phyloP scores from a whole-genome alignment of 2,797 vertebrate species.

The Molossus alvarezi region DNA sequence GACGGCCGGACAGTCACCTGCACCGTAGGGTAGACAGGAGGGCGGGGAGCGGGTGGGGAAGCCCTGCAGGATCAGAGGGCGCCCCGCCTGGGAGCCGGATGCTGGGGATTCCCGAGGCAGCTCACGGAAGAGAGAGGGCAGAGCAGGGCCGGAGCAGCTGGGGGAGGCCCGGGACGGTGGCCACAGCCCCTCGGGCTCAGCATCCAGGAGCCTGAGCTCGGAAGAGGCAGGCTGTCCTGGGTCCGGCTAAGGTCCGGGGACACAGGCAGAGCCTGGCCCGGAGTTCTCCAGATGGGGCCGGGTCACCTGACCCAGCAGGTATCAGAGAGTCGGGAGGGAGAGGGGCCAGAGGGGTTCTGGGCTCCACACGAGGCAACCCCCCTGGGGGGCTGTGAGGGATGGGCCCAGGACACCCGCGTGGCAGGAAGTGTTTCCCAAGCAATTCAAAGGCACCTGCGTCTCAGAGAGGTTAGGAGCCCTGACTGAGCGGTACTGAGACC shows the following conservation, averaged over 20 bases:
- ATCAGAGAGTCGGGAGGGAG: not conserved
- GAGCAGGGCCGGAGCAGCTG: not conserved
- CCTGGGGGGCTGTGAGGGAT: not conserved
- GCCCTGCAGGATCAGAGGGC: not conserved
- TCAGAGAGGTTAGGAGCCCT: not conserved
- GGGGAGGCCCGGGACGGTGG: not conserved
- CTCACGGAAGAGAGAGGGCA: not conserved
- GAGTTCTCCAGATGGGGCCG: not conserved
- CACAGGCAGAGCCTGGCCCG: not conserved
- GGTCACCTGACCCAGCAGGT: not conserved
- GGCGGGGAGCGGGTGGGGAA: not conserved
- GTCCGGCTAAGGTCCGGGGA: not conserved
- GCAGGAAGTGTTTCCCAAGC: not conserved
- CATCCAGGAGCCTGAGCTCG: not conserved
- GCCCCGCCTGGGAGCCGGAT: not conserved
- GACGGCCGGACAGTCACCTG: not conserved
- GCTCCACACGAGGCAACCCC: not conserved
- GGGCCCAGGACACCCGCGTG: not conserved
- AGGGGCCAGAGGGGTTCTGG: not conserved
- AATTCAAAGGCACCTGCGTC: not conserved
- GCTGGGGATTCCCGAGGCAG: not conserved
- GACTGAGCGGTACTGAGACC: not conserved
- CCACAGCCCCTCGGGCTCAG: rapidly evolving
- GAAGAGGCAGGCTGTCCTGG: not conserved
- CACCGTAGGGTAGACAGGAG: too few relatives aligned